Conservation (phyloP, 2,797 vertebrate species). For the Pseudochirops corinnae region DNA sequence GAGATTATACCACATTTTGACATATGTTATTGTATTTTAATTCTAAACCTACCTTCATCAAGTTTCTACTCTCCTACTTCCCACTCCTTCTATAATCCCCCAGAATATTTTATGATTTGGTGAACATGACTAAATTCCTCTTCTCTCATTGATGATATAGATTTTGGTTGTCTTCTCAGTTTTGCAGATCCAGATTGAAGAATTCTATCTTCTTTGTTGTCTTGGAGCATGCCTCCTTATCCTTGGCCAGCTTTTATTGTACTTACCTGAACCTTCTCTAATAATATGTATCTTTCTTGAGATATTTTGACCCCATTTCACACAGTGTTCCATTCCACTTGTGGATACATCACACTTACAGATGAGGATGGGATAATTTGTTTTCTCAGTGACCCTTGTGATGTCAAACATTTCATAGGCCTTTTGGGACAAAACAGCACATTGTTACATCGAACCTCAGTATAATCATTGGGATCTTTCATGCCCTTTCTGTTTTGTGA, state of each 20-base stretch:
- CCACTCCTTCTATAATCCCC: background rate
- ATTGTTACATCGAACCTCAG: background rate
- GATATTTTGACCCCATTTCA: background rate
- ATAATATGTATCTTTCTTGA: background rate
- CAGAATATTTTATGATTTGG: background rate
- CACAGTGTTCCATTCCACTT: background rate
- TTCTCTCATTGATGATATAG: background rate
- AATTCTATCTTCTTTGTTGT: background rate
- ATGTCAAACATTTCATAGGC: conserved; percentile 46
- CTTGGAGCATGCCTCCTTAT: background rate
- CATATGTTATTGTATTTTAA: background rate
- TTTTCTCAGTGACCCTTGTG: background rate
- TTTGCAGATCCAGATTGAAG: background rate
- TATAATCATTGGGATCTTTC: conserved; percentile 44
- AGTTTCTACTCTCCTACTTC: background rate
- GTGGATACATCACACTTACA: background rate
- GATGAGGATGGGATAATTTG: background rate
- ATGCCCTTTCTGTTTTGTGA: conserved; percentile 57
- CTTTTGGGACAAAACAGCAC: conserved; percentile 54
- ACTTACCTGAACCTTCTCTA: background rate
- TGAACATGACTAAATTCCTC: background rate
- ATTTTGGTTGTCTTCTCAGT: background rate
- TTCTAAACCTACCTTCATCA: background rate
- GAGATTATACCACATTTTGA: background rate
- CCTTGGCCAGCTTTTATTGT: background rate